Evolutionary conservation across 1,140 invertebrate genomes (phyloP).

Genomic region (Bombus sylvicola): DNA sequence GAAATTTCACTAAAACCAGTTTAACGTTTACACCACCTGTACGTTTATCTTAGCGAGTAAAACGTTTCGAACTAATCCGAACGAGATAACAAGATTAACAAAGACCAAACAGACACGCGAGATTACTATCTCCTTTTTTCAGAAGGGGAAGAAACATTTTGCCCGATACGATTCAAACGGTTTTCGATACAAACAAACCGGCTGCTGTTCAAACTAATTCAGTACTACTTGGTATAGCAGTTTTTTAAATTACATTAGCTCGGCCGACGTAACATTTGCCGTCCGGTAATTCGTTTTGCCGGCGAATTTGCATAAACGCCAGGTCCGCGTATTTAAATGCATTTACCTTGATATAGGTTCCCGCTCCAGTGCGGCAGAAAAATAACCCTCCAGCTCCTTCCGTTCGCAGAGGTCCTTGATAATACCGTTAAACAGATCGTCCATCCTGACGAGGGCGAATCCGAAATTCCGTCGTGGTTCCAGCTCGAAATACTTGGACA

Average conservation of each 20-base stretch:
- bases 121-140: background rate
- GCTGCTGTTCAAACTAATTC: background rate
- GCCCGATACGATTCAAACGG: background rate
- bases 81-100: background rate
- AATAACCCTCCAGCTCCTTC: conserved; percentile 66
- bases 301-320: conserved; percentile 44
- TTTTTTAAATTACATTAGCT: conserved; percentile 46
- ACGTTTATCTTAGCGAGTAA: background rate
- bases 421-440: conserved; percentile 72
- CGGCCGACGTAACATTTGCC: background rate
- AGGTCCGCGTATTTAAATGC: conserved; percentile 41
- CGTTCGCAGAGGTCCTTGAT: conserved; percentile 70
- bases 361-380: conserved; percentile 59
- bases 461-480: conserved; percentile 60
- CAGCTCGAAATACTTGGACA: conserved; percentile 69
- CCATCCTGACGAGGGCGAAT: conserved; percentile 57
- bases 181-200: conserved; percentile 28
- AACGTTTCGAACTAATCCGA: background rate
- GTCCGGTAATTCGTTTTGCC: conserved; percentile 32
- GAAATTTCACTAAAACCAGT: background rate
- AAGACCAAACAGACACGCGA: background rate
- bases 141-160: background rate
- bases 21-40: background rate
- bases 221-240: conserved; percentile 3
- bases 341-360: conserved; percentile 73